phyloP scores from a whole-genome alignment of 2,888 invertebrate genomes.

The Diachrysia chrysitis region DNA sequence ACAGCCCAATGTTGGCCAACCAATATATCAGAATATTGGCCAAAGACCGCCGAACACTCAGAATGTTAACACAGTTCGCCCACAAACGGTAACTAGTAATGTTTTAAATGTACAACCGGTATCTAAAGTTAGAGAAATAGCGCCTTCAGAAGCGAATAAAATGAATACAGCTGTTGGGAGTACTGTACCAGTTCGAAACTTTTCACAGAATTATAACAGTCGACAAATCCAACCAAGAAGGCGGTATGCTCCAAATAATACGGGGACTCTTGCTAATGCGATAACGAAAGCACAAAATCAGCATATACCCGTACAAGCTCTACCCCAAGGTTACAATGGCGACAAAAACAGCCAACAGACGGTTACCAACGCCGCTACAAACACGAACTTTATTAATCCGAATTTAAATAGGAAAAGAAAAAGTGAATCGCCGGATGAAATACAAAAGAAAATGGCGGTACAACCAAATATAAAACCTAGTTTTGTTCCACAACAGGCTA shows the following conservation, averaged over 20 bases:
- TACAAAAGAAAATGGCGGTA: slow-evolving; percentile 65
- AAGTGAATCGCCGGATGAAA: slow-evolving; percentile 81
- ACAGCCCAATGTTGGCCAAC: slow-evolving; percentile 54
- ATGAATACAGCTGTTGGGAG: slow-evolving; percentile 29
- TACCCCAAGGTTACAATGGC: slow-evolving; percentile 38
- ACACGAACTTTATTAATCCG: slow-evolving; percentile 41
- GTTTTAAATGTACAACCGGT: slow-evolving; percentile 44
- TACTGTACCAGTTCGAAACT: slow-evolving; percentile 46
- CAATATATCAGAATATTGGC: slow-evolving; percentile 51
- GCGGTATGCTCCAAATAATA: slow-evolving; percentile 44
- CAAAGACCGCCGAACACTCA: slow-evolving; percentile 49
- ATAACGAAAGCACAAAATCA: slow-evolving; percentile 34
- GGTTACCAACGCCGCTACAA: slow-evolving; percentile 30
- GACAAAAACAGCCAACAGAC: slow-evolving; percentile 37
- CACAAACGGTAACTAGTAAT: slow-evolving; percentile 40
- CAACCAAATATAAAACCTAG: slow-evolving; percentile 52
- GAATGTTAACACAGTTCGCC: slow-evolving; percentile 46
- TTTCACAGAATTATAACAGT: slow-evolving; percentile 65
- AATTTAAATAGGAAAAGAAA: slow-evolving; percentile 74
- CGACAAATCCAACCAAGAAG: slow-evolving; percentile 78
- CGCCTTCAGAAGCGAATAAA: slow-evolving; percentile 39
- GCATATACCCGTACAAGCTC: slow-evolving; percentile 43
- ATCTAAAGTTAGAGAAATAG: slow-evolving; percentile 41
- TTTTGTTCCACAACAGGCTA: slow-evolving; percentile 41
- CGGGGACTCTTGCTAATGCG: slow-evolving; percentile 9